phyloP scores from a whole-genome alignment of 2,888 invertebrate species.

The Hesperia comma region DNA sequence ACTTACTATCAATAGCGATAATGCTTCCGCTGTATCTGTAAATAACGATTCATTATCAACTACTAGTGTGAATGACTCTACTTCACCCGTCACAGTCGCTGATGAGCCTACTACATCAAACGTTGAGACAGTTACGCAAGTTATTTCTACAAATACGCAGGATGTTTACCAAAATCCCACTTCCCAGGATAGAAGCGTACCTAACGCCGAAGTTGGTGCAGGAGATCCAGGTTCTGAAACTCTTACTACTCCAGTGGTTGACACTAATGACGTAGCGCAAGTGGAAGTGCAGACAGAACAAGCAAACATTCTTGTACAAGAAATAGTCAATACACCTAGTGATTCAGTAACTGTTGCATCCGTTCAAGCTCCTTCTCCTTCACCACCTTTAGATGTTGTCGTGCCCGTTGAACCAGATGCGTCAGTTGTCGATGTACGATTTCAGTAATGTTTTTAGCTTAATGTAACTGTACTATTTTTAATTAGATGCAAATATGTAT shows the following conservation, averaged over 20 bases:
- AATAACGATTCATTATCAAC: neutral
- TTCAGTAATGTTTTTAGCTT: slow-evolving; percentile 50
- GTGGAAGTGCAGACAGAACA: slow-evolving; percentile 18
- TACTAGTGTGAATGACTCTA: neutral
- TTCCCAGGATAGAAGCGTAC: slow-evolving; percentile 20
- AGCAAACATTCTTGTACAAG: slow-evolving; percentile 3
- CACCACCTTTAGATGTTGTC: slow-evolving; percentile 42
- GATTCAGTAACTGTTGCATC: slow-evolving; percentile 15
- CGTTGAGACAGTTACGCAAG: slow-evolving; percentile 9
- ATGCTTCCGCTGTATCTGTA: neutral
- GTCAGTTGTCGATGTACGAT: slow-evolving; percentile 61
- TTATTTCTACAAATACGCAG: slow-evolving; percentile 17
- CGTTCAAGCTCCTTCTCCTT: slow-evolving; percentile 36
- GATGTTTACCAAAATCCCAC: slow-evolving; percentile 1
- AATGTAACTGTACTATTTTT: slow-evolving; percentile 12
- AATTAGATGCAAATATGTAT: slow-evolving; percentile 19
- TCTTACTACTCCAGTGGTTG: slow-evolving; percentile 28
- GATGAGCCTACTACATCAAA: neutral
- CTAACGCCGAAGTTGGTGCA: slow-evolving; percentile 5
- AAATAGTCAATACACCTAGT: slow-evolving; percentile 26
- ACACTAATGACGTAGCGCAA: slow-evolving; percentile 25
- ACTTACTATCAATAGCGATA: neutral
- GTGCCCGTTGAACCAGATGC: slow-evolving; percentile 63
- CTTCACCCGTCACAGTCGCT: neutral
- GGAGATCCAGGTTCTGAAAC: slow-evolving; percentile 15